Evolutionary conservation across 1,140 invertebrate species (phyloP), one percentile per base, ranked within the genome.

Genomic region (Heterodera carotae): DNA sequence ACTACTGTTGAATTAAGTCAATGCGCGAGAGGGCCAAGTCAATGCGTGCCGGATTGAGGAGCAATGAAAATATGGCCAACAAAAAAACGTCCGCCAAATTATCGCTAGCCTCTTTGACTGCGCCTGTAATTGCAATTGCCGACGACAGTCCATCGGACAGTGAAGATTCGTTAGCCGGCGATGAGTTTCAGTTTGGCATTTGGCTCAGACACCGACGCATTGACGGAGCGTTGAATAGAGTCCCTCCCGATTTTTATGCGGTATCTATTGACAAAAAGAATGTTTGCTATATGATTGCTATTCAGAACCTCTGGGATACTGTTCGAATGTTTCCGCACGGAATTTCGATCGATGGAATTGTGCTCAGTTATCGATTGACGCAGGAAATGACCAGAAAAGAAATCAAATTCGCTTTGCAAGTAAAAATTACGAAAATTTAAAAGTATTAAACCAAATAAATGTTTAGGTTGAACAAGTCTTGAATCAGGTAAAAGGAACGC

Each of bases 151-250:
- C 66, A 48, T 70, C 75, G 12, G 86, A 88, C 48, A 81, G 80
- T 22, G 83, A 76, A 22, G 82, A 86, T 15, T 90, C 80, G 25
- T 34, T 66, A 27, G 62, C 62, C 25, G 79, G 93, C n/a, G 84
- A 81, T 15, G 84, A 87, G n/a, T 90, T 87, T 76, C 84, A 93
- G 31, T 95, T 97, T 89, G 97, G 96, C 0, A 96, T 98, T 87
- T 99, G 97, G 97, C 89, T 99, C 68, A 90, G 97, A 67, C 90
- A 97, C 72, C 90, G 97, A 29, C 89, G 96, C 78, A 90, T 99
- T 18, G 97, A 99, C 89, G 97, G 97, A 4, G 94, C 97, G 12
- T 90, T 99, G 2, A 99, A 99, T 89, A 90, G 97, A 82, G 96
- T 99, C 0, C 97, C 97, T 0, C 89, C 93, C 76, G 94, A 95